Evolutionary conservation across 2,888 invertebrate species (phyloP).

Genomic region (Diadromus collaris): DNA sequence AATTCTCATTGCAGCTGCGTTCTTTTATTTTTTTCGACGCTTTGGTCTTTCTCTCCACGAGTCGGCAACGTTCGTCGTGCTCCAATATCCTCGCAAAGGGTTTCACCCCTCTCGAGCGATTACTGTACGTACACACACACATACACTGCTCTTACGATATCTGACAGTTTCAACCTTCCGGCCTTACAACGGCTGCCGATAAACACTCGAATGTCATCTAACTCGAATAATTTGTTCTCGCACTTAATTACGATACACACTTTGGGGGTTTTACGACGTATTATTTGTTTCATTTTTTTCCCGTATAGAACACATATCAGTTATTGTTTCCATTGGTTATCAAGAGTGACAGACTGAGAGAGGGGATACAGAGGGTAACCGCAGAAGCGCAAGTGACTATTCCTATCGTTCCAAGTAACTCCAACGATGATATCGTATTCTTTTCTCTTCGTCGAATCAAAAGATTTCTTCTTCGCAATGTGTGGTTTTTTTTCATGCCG

Average conservation of each 20-base stretch:
- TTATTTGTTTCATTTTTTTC: slow-evolving; percentile 51
- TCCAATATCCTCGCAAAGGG: slow-evolving; percentile 37
- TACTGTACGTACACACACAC: background rate
- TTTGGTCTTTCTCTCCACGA: slow-evolving; percentile 15
- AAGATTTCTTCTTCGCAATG: slow-evolving; percentile 8
- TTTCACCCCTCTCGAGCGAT: slow-evolving; percentile 45
- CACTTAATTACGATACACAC: slow-evolving; percentile 60
- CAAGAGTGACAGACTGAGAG: slow-evolving; percentile 36
- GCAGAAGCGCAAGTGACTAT: slow-evolving; percentile 52
- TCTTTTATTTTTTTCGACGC: slow-evolving; percentile 10
- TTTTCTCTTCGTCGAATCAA: slow-evolving; percentile 18
- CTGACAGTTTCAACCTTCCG: slow-evolving; percentile 22
- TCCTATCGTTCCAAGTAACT: slow-evolving; percentile 53
- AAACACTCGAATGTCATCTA: slow-evolving; percentile 33
- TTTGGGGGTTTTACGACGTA: slow-evolving; percentile 56
- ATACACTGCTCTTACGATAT: slow-evolving; percentile 7
- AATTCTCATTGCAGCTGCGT: slow-evolving; percentile 15
- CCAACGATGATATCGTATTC: slow-evolving; percentile 35
- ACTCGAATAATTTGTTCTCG: slow-evolving; percentile 44
- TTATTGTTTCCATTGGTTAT: slow-evolving; percentile 61
- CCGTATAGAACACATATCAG: slow-evolving; percentile 61
- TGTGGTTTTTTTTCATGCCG: slow-evolving; percentile 11
- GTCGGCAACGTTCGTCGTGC: slow-evolving; percentile 37
- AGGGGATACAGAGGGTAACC: slow-evolving; percentile 37
- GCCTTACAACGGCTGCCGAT: slow-evolving; percentile 35